Conservation (phyloP, 2,797 vertebrate genomes). For the Yasuhikotakia modesta region DNA sequence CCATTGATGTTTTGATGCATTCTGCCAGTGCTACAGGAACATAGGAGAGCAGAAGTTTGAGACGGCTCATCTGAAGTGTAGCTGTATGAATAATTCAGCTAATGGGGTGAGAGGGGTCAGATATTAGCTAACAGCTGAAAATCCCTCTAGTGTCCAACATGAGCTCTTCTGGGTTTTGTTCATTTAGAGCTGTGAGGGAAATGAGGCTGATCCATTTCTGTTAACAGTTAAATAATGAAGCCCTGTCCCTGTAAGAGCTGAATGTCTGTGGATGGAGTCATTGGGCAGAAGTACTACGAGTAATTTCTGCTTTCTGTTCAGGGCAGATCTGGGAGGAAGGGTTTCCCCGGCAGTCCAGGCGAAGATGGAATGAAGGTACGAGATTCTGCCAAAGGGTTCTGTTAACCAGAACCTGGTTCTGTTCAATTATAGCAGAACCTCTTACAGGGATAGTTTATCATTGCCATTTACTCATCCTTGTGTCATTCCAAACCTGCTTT, state of each 20-base stretch:
- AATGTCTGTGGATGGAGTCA: slow-evolving; percentile 23
- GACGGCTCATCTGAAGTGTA: slow-evolving; percentile 8
- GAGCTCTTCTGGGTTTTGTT: slow-evolving; percentile 34
- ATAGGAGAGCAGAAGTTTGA: slow-evolving; percentile 7
- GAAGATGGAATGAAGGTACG: slow-evolving; percentile 90
- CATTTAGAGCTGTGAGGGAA: slow-evolving; percentile 11
- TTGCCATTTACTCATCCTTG: too few species aligned
- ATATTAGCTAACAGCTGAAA: slow-evolving; percentile 38
- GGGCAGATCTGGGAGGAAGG: slow-evolving; percentile 90
- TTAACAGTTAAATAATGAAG: slow-evolving; percentile 41
- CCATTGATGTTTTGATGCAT: too few species aligned
- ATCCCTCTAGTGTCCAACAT: slow-evolving; percentile 36
- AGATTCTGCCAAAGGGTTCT: slow-evolving; percentile 20
- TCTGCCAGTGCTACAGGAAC: not conserved
- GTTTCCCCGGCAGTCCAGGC: slow-evolving; percentile 87
- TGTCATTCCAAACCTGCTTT: too few species aligned
- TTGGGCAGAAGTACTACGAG: slow-evolving; percentile 62
- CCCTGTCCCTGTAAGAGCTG: slow-evolving; percentile 21
- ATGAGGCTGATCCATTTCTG: slow-evolving; percentile 27
- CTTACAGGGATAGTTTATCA: too few species aligned
- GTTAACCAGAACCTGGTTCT: not conserved
- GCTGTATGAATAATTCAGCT: slow-evolving; percentile 15
- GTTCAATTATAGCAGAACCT: not conserved
- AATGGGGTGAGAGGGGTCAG: slow-evolving; percentile 39
- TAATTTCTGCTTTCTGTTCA: slow-evolving; percentile 79